Evolutionary conservation across 2,797 vertebrate species (phyloP).

Genomic region (Pseudochromis fuscus): DNA sequence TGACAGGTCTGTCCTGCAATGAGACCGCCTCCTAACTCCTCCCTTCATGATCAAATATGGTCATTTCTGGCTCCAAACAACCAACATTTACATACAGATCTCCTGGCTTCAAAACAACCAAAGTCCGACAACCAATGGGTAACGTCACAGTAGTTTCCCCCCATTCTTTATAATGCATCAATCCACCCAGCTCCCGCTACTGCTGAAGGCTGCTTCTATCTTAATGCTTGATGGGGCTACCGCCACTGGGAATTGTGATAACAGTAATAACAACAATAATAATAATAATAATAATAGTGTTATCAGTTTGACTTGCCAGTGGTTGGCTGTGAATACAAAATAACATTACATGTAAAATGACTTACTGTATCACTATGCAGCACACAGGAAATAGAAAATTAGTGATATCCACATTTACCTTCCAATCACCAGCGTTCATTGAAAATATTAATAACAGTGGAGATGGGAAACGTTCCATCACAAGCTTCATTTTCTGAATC

Average conservation of each 20-base stretch:
- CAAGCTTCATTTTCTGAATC: slow-evolving; percentile 27
- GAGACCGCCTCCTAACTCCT: too few species aligned
- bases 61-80: too few species aligned
- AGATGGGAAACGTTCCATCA: slow-evolving; percentile 25
- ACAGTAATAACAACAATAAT: background rate
- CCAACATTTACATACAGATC: too few species aligned
- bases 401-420: background rate
- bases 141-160: too few species aligned
- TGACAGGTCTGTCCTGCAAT: too few species aligned
- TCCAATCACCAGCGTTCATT: background rate
- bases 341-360: background rate
- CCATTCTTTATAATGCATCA: too few species aligned
- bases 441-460: slow-evolving; percentile 9
- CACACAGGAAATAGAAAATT: background rate
- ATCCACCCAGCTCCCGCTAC: too few species aligned
- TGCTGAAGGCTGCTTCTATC: background rate
- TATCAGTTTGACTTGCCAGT: too few species aligned
- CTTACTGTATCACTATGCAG: background rate
- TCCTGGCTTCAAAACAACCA: too few species aligned
- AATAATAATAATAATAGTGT: too few species aligned
- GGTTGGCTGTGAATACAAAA: background rate
- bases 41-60: too few species aligned
- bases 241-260: background rate
- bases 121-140: too few species aligned
- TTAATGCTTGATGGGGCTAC: background rate